Conservation (phyloP, 1,140 invertebrate genomes). For the Micrasema minimum region DNA sequence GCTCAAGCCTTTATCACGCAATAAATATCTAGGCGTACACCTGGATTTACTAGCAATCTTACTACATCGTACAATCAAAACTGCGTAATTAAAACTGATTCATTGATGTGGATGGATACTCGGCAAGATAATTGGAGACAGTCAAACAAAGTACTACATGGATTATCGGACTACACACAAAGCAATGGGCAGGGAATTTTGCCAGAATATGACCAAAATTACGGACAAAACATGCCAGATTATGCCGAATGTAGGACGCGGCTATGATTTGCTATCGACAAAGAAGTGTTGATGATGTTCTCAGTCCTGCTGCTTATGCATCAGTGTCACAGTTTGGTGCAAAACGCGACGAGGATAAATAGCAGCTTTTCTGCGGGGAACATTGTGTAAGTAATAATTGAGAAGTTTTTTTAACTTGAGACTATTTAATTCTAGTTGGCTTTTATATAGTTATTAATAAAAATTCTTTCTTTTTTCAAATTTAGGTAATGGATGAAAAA, state of each 20-base stretch:
- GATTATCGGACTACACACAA: conserved; percentile 35
- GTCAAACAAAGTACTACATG: conserved; percentile 40
- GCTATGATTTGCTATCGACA: conserved; percentile 47
- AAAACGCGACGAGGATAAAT: conserved; percentile 57
- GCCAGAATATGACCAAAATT: conserved; percentile 66
- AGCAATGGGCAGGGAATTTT: conserved; percentile 53
- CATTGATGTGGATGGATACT: conserved; percentile 66
- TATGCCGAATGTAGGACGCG: conserved; percentile 70
- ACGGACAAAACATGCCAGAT: conserved; percentile 66
- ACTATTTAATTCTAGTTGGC: no score
- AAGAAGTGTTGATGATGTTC: conserved; percentile 48
- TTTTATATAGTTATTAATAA: neutral
- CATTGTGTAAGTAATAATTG: conserved; percentile 59
- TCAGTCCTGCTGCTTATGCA: conserved; percentile 63
- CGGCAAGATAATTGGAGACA: conserved; percentile 43
- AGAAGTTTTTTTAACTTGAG: no score
- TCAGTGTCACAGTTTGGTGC: conserved; percentile 63
- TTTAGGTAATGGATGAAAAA: conserved; percentile 59
- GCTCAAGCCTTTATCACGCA: conserved; percentile 64
- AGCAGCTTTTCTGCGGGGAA: conserved; percentile 41
- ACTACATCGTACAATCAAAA: conserved; percentile 66
- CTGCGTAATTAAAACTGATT: conserved; percentile 66
- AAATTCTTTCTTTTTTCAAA: conserved; percentile 37
- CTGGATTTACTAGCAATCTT: conserved; percentile 63
- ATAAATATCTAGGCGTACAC: conserved; percentile 66